phyloP scores from a whole-genome alignment of 1,140 invertebrate species.

The Drosophila bocqueti region DNA sequence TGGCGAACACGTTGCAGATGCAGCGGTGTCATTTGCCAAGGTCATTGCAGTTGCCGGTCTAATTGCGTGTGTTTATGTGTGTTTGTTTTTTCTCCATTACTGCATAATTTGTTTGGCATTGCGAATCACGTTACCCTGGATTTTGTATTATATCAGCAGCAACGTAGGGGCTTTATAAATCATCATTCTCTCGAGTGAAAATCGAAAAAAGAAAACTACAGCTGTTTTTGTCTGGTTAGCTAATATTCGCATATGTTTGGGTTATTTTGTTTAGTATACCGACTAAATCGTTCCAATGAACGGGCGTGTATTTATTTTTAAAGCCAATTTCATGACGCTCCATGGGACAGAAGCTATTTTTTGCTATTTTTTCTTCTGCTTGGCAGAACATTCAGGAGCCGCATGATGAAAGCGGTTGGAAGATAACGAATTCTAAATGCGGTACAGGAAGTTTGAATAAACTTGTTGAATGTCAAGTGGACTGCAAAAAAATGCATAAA shows the following conservation, averaged over 20 bases:
- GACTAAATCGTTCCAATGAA: background rate
- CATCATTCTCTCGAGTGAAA: background rate
- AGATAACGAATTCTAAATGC: slow-evolving; percentile 16
- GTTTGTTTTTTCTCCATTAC: slow-evolving; percentile 35
- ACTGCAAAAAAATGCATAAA: too few relatives aligned
- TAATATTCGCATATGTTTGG: slow-evolving; percentile 21
- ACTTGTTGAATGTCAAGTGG: slow-evolving; percentile 1
- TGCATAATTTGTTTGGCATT: slow-evolving; percentile 43
- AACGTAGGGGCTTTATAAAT: slow-evolving; percentile 19
- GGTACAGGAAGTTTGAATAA: slow-evolving; percentile 14
- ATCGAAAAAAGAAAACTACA: slow-evolving; percentile 1
- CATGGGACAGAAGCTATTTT: slow-evolving; percentile 31
- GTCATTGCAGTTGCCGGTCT: slow-evolving; percentile 72
- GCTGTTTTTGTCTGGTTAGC: slow-evolving; percentile 25
- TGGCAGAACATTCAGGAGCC: slow-evolving; percentile 19
- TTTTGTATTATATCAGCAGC: slow-evolving; percentile 62
- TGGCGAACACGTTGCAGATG: slow-evolving; percentile 56
- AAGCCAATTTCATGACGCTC: slow-evolving; percentile 49
- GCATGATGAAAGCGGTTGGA: slow-evolving; percentile 11
- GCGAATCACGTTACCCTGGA: slow-evolving; percentile 31
- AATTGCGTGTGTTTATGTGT: slow-evolving; percentile 20
- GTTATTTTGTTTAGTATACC: slow-evolving; percentile 7
- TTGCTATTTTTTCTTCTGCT: slow-evolving; percentile 26
- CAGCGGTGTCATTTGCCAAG: slow-evolving; percentile 76
- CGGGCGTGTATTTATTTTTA: slow-evolving; percentile 35